Percentiles rank a stretch among this genome's conserved stretches.
Evolutionary conservation across 2,888 invertebrate genomes (phyloP).

Genomic region (Pecten maximus): DNA sequence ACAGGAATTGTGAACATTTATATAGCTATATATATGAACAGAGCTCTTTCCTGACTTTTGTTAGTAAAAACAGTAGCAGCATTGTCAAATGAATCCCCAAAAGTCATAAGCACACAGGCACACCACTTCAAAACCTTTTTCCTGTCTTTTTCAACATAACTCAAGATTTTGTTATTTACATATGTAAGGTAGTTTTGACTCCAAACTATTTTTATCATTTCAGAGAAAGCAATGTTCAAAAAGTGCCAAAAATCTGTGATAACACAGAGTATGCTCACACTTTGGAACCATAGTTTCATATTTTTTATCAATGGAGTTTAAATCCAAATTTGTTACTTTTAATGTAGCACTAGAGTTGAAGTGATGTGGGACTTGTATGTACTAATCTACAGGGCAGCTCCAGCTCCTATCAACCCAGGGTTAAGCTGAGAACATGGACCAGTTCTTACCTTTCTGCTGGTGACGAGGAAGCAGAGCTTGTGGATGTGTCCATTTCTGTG

Average conservation of each 20-base stretch:
- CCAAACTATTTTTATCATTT: no score
- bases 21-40: no score
- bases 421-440: not conserved
- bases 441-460: conserved; percentile 82
- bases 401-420: not conserved
- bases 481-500: conserved; percentile 81
- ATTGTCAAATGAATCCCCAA: not conserved
- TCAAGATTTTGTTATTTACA: not conserved
- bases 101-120: not conserved
- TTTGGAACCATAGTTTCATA: no score
- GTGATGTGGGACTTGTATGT: not conserved
- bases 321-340: no score
- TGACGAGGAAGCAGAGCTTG: conserved; percentile 82
- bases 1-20: no score
- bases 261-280: no score
- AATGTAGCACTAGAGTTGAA: not conserved
- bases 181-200: no score
- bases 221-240: no score
- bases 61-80: not conserved
- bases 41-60: not conserved
- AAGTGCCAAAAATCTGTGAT: no score
- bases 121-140: not conserved
- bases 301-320: no score
- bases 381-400: not conserved
- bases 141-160: not conserved